Conservation (phyloP, 2,113 vertebrate species). For the Rallus limicola region DNA sequence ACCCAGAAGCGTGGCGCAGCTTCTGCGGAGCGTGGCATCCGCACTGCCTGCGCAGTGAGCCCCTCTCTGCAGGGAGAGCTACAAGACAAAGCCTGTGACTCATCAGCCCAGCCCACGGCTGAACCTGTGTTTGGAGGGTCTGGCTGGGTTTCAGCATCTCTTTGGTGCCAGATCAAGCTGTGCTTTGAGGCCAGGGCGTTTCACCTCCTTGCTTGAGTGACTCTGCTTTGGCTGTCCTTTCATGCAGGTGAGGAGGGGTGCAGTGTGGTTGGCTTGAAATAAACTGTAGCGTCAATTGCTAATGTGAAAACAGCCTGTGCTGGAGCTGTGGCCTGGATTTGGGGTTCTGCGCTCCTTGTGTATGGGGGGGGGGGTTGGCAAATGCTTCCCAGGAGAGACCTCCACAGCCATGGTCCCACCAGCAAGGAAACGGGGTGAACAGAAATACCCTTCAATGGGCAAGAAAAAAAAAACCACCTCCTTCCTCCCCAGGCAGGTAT, state of each 20-base stretch:
- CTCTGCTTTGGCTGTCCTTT: constrained; percentile 39
- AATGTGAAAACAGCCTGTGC: not conserved
- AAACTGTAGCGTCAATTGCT: not conserved
- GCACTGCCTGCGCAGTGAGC: not conserved
- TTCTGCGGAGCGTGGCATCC: not conserved
- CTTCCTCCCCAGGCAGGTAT: not conserved
- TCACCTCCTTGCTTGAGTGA: constrained; percentile 54
- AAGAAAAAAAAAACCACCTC: not conserved
- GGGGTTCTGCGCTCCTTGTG: not conserved
- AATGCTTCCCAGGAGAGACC: not conserved
- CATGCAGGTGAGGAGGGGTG: constrained; percentile 21
- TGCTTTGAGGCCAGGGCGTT: constrained; percentile 49
- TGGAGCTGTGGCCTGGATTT: not conserved
- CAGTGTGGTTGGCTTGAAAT: not conserved
- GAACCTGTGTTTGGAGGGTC: constrained; percentile 43
- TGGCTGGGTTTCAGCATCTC: constrained; percentile 1
- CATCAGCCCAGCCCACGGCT: not conserved
- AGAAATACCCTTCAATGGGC: not conserved
- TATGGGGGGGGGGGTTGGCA: not conserved
- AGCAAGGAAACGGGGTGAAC: not conserved
- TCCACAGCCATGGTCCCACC: not conserved
- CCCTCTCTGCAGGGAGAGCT: not conserved
- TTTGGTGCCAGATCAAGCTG: constrained; percentile 41
- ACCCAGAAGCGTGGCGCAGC: not conserved
- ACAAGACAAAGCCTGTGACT: constrained; percentile 15